Percentiles rank a stretch among this genome's conserved stretches.
These are phyloP conservation scores for Calephelis nemesis DNA, from an alignment of 1,140 invertebrate species.

Conservation along the genomic window DNA sequence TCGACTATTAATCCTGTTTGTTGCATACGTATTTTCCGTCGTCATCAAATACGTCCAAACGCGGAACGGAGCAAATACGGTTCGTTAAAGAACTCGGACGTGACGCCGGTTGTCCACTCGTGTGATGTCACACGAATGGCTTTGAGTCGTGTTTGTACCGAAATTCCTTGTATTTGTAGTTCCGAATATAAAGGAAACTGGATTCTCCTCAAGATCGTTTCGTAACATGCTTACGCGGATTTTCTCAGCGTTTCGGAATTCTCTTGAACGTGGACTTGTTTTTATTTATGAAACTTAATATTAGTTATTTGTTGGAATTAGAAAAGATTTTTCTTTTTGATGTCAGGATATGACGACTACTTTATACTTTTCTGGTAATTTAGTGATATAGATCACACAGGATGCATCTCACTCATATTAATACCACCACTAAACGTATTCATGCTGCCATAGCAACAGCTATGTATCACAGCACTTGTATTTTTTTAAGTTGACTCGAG, in stretches of 20 bases:
- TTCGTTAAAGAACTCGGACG: constrained; percentile 23
- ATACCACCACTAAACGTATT: too few species aligned
- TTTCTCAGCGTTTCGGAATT: constrained; percentile 19
- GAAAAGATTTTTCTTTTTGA: too few species aligned
- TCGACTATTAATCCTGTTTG: too few species aligned
- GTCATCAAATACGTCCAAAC: constrained; percentile 5
- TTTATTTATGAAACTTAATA: too few species aligned
- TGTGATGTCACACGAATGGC: constrained; percentile 19
- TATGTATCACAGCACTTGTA: too few species aligned
- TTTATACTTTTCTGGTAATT: too few species aligned
- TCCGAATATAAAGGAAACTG: constrained; percentile 10
- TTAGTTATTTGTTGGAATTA: too few species aligned
- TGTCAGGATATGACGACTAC: too few species aligned
- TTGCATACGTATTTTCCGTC: background rate
- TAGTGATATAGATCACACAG: too few species aligned
- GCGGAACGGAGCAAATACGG: constrained; percentile 17
- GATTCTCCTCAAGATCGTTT: constrained; percentile 2
- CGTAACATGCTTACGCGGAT: background rate
- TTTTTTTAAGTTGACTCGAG: too few species aligned
- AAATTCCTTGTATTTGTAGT: constrained; percentile 10
- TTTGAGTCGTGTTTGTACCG: constrained; percentile 14
- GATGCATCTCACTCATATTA: too few species aligned
- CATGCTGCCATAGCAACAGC: too few species aligned
- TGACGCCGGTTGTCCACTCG: constrained; percentile 20
- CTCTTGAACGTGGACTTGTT: constrained; percentile 7